Evolutionary conservation across 2,888 invertebrate genomes (phyloP), one percentile per base, ranked within the genome.

Genomic region (Ennomos erosarius): DNA sequence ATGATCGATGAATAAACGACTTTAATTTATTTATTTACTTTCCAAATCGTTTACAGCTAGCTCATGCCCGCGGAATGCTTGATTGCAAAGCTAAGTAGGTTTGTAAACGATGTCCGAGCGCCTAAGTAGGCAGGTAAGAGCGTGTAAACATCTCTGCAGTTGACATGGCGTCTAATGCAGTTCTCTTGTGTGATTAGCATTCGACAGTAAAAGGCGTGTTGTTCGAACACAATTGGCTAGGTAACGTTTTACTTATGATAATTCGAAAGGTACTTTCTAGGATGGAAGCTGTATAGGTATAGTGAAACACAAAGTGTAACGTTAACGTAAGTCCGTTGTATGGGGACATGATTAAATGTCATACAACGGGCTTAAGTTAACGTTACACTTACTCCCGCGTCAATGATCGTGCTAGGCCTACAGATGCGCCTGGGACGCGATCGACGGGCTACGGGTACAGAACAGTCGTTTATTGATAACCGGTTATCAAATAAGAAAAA

Each of bases 141-240:
- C 45, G 10, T 39, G 45, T 45, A 45, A 33, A 37, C 48, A 34
- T 9, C 35, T 26, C 9, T 34, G 48, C 38, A 33, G 35, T 36
- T 52, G 48, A 52, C 46, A 58, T 40, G 36, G 58, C 59, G 60
- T 56, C 71, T 76, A 75, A 76, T 70, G 71, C 67, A 65, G 56
- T 71, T 69, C 50, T 60, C 69, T 60, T 72, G 73, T 76, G 67
- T 69, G 53, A 56, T 65, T 58, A 56, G 55, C 68, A 67, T 69
- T 59, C 53, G 64, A 64, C 62, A 60, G 71, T 79, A 78, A 78
- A 79, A 76, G 26, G 10, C 36, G 73, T 71, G 58, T 11, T 37
- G 35, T 37, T 10, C 9, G n/a, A 49, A 49, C 40, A 49, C 49
- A 49, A 49, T 49, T 11, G 49, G 11, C 38, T 49, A 34, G 11